phyloP scores from a whole-genome alignment of 2,888 invertebrate species.

The Scaptomyza reducta region DNA sequence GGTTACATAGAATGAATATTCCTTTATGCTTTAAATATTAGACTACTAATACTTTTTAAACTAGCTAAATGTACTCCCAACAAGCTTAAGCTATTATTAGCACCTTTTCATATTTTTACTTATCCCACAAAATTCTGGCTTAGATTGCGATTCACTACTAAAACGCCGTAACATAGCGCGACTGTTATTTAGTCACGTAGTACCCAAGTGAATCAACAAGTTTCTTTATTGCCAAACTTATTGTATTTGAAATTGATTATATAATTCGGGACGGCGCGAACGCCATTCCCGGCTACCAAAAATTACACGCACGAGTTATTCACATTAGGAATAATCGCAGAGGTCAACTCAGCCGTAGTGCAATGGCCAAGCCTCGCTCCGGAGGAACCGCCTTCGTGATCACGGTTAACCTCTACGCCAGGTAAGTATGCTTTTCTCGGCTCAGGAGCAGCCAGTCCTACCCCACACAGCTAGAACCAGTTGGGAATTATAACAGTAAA shows the following conservation, averaged over 20 bases:
- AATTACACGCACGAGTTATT: constrained; percentile 74
- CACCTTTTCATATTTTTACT: too few relatives aligned
- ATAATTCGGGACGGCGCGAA: constrained; percentile 69
- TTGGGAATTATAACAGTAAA: constrained; percentile 41
- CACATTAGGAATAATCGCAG: constrained; percentile 76
- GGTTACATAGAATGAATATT: too few relatives aligned
- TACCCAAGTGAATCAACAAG: too few relatives aligned
- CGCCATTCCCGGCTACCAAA: constrained; percentile 76
- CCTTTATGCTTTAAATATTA: too few relatives aligned
- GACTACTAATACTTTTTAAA: too few relatives aligned
- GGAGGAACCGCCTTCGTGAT: constrained; percentile 77
- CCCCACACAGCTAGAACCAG: neutral
- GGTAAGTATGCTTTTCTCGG: constrained; percentile 61
- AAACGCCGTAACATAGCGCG: too few relatives aligned
- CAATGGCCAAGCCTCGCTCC: constrained; percentile 75
- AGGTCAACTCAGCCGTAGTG: constrained; percentile 73
- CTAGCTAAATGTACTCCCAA: too few relatives aligned
- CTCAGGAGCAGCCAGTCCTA: constrained; percentile 16
- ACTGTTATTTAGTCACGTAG: too few relatives aligned
- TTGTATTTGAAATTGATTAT: constrained; percentile 20
- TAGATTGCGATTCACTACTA: too few relatives aligned
- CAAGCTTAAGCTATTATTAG: too few relatives aligned
- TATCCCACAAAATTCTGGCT: too few relatives aligned
- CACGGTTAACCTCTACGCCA: constrained; percentile 78
- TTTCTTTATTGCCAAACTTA: too few relatives aligned